Evolutionary conservation across 2,888 invertebrate species (phyloP), one percentile per base, ranked within the genome.

Genomic region (Unio delphinus): DNA sequence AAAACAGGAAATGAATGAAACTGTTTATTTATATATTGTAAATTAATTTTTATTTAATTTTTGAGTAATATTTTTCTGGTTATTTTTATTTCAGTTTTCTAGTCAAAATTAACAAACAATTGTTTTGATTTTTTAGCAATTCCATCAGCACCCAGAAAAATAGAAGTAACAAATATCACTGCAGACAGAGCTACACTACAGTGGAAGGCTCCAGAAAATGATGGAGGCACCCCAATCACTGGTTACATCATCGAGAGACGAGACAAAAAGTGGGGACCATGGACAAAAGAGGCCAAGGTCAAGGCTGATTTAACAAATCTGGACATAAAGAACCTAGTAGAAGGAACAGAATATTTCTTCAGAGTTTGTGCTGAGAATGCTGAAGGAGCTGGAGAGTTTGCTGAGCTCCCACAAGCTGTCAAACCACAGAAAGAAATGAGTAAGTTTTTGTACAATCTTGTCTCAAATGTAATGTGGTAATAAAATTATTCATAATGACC

Each of bases 141-240:
- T 54, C 87, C 87, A 45, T 77, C 80, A 18, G 79, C 82, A 28
- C 87, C 87, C 55, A 79, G 79, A 72, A 71, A 80, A 45, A 71
- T 85, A 26, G 67, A 70, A 55, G 81, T 81, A 23, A 82, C 80
- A 26, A 83, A 89, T 55, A 72, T 88, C 58, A 87, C 84, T 55
- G 73, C 74, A 23, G 75, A 70, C 15, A 74, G 80, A 8, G 81
- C 80, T 15, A 80, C 80, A 23, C 72, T 89, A 20, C 70, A 81
- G 58, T 91, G 91, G 91, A 84, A 84, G 26, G 80, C 89, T n/a
- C 91, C 91, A 23, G 69, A 82, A 26, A 84, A 88, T 61, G 86
- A 88, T 72, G 89, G 89, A 58, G 89, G 89, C 61, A 76, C 83
- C 34, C 84, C 86, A 17, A 79, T 89, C 59, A 82, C 77, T 28